Evolutionary conservation across 2,888 invertebrate genomes (phyloP).

Genomic region (Hirtodrosophila histrioides): DNA sequence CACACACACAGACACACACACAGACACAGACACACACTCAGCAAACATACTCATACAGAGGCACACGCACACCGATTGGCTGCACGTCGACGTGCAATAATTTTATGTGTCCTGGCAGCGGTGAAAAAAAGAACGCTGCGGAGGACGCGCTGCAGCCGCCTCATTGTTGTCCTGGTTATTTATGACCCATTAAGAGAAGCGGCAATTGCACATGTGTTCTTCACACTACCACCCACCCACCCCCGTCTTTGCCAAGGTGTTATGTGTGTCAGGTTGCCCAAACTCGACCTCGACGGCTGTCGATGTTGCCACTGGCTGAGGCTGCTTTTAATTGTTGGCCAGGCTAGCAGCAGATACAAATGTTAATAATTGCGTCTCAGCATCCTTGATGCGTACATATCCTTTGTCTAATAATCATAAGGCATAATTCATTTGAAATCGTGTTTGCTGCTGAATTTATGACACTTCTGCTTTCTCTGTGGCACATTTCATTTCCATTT

Average conservation of each 20-base stretch:
- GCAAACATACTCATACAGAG: background rate
- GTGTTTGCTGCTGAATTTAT: conserved; percentile 73
- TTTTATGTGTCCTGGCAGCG: conserved; percentile 62
- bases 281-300: conserved; percentile 42
- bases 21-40: conserved; percentile 3
- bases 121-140: conserved; percentile 15
- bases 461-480: conserved; percentile 36
- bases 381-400: conserved; percentile 51
- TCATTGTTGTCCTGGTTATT: conserved; percentile 81
- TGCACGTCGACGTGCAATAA: conserved; percentile 78
- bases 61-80: conserved; percentile 71
- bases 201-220: conserved; percentile 80
- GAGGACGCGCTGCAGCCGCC: conserved; percentile 66
- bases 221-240: conserved; percentile 53
- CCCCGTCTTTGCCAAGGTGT: conserved; percentile 29
- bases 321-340: conserved; percentile 73
- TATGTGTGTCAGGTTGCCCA: conserved; percentile 66
- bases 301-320: conserved; percentile 29
- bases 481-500: conserved; percentile 48
- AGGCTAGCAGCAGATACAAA: conserved; percentile 58
- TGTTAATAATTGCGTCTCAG: conserved; percentile 75
- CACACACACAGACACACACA: conserved; percentile 22
- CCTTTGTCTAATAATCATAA: conserved; percentile 74
- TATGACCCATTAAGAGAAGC: conserved; percentile 81
- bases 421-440: conserved; percentile 75